Percentiles rank a stretch among this genome's conserved stretches.
Evolutionary conservation across 2,113 vertebrate species (phyloP).

Genomic region (Prinia subflava): DNA sequence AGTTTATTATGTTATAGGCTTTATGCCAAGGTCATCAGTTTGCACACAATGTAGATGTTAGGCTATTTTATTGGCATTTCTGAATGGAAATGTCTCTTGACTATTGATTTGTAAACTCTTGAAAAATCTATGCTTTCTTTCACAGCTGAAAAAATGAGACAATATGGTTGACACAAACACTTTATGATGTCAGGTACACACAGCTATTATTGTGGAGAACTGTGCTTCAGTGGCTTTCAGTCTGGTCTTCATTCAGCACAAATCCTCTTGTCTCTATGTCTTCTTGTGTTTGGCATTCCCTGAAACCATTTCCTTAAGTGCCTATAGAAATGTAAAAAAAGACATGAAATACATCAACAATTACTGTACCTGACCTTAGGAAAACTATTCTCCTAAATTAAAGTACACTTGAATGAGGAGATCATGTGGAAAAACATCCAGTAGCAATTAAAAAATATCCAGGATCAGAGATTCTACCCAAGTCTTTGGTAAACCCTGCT

Average conservation of each 20-base stretch:
- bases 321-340: not conserved
- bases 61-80: conserved; percentile 30
- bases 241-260: not conserved
- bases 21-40: conserved; percentile 63
- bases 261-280: not conserved
- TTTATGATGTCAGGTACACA: conserved; percentile 17
- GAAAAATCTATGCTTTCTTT: conserved; percentile 48
- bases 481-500: not conserved
- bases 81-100: conserved; percentile 37
- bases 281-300: not conserved
- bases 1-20: conserved; percentile 9
- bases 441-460: not conserved
- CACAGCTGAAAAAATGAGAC: conserved; percentile 27
- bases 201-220: conserved; percentile 4
- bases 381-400: not conserved
- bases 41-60: conserved; percentile 32
- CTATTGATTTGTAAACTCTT: conserved; percentile 53
- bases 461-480: not conserved
- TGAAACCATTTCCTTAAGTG: not conserved
- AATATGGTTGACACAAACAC: conserved; percentile 27
- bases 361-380: not conserved
- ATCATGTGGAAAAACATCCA: not conserved
- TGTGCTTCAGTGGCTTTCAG: conserved; percentile 6
- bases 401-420: not conserved
- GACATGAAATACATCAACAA: not conserved